These are phyloP conservation scores for Actias luna DNA, from an alignment of 2,888 invertebrate genomes.

Conservation along the genomic window DNA sequence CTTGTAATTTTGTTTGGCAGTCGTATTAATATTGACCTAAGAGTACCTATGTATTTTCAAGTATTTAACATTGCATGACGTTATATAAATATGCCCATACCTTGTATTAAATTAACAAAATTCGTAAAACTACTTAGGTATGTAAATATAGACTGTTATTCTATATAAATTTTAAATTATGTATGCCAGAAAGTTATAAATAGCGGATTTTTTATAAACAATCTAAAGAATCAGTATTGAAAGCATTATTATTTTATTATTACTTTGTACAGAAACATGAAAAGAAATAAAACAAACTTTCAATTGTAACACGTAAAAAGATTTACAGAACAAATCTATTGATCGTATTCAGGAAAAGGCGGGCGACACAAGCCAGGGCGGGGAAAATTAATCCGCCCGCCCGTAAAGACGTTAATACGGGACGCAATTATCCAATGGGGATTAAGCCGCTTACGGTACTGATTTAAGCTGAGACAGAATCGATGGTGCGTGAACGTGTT, in stretches of 20 bases:
- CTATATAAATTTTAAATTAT: too few relatives aligned
- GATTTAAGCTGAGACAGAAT: slow-evolving; percentile 5
- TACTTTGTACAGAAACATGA: not conserved
- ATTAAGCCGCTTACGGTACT: slow-evolving; percentile 43
- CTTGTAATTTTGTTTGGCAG: slow-evolving; percentile 11
- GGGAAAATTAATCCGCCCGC: slow-evolving; percentile 56
- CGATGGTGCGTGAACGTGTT: slow-evolving; percentile 4
- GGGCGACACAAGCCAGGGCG: slow-evolving; percentile 45
- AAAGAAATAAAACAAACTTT: not conserved
- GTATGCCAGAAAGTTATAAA: too few relatives aligned
- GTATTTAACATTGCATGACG: not conserved
- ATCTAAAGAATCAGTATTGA: not conserved
- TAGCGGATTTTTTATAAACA: too few relatives aligned
- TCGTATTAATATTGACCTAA: slow-evolving; percentile 1
- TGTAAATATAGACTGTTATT: too few relatives aligned
- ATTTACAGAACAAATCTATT: slow-evolving; percentile 23
- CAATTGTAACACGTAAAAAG: not conserved
- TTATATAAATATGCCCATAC: not conserved
- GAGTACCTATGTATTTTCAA: not conserved
- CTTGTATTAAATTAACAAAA: not conserved
- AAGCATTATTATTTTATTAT: too few relatives aligned
- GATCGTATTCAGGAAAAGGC: slow-evolving; percentile 25
- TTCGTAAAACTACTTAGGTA: too few relatives aligned
- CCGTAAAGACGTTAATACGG: slow-evolving; percentile 53
- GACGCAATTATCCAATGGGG: slow-evolving; percentile 58